Base-by-base conservation (phyloP, 1,140 invertebrate species). In the Leptopilina boulardi region DNA sequence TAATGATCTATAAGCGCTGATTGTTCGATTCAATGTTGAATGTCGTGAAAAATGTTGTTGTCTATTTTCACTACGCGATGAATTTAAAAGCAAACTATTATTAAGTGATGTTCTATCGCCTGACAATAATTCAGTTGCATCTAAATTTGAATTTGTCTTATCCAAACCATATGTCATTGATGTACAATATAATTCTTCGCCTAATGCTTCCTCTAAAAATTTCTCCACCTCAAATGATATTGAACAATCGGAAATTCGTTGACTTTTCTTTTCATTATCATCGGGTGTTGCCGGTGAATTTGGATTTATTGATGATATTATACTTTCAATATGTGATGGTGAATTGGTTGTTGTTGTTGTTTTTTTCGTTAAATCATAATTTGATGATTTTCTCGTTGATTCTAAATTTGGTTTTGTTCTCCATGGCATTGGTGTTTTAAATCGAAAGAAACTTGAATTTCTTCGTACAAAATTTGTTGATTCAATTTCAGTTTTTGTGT, bases 141-240 rank as follows among this genome's bases (percentile, higher is more conserved):
- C 76, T 0, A 84, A 41, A 11, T 76, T 41, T 10, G 81, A 81
- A 38, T 76, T 70, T 1, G 80, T 82, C 18, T 75, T 75, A 0
- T 26, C 23, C 23, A n/a, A 74, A 9, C 54, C 74, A 44, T 79
- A 83, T 13, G 83, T 84, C 1, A 83, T 70, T 0, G 73, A 80
- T 2, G 77, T 78, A 38, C 70, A 82, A n/a, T 78, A 79, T 1
- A 86, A 71, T 76, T 89, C 86, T 11, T 86, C 82, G 3, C 85
- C 87, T 11, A 88, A 75, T 5, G 87, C 88, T 6, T 86, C 59
- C 23, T 84, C 74, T 15, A 88, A 79, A 81, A 88, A 88, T 30
- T 83, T 75, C n/a, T 85, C 76, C 23, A 85, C 82, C 70, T 87
- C 84, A 70, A 75, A 85, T 0, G 82, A 79, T 13, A 81, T 51